Percentiles rank a stretch among this genome's conserved stretches.
Conservation (phyloP, 2,888 invertebrate genomes). For the Psylliodes chrysocephalus region DNA sequence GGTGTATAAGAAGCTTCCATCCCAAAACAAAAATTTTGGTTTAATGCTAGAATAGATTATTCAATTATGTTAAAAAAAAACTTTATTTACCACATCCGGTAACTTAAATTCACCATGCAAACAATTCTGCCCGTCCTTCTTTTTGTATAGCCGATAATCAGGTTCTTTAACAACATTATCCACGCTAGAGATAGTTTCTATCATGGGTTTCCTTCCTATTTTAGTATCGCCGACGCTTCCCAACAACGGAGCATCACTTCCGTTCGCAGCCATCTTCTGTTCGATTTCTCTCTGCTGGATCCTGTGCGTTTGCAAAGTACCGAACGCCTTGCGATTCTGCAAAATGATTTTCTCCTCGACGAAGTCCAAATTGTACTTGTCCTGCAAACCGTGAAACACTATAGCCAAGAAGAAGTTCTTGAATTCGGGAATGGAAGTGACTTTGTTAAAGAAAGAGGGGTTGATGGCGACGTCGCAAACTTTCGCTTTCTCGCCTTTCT, state of each 20-base stretch:
- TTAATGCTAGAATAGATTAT: too few species aligned
- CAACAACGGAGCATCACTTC: constrained; percentile 39
- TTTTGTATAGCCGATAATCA: constrained; percentile 70
- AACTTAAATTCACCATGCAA: constrained; percentile 73
- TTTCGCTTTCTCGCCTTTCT: constrained; percentile 75
- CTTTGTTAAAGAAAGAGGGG: constrained; percentile 79
- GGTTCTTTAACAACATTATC: constrained; percentile 63
- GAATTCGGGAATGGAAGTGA: constrained; percentile 76
- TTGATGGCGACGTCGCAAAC: constrained; percentile 89
- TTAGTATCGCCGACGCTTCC: constrained; percentile 48
- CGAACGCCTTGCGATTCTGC: constrained; percentile 79
- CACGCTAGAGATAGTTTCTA: constrained; percentile 57
- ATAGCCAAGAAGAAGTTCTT: constrained; percentile 83
- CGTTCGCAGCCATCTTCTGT: constrained; percentile 57
- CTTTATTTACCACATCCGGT: constrained; percentile 69
- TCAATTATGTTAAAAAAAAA: too few species aligned
- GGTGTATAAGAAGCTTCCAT: too few species aligned
- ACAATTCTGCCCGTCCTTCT: constrained; percentile 68
- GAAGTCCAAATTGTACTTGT: constrained; percentile 80
- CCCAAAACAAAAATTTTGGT: too few species aligned
- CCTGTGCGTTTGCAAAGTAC: constrained; percentile 78
- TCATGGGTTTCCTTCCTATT: constrained; percentile 49
- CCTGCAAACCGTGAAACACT: constrained; percentile 80
- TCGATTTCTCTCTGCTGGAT: constrained; percentile 77
- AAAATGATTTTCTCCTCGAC: constrained; percentile 75